These are phyloP conservation scores for Pelusios castaneus DNA, from an alignment of 2,113 vertebrate species.

Conservation along the genomic window DNA sequence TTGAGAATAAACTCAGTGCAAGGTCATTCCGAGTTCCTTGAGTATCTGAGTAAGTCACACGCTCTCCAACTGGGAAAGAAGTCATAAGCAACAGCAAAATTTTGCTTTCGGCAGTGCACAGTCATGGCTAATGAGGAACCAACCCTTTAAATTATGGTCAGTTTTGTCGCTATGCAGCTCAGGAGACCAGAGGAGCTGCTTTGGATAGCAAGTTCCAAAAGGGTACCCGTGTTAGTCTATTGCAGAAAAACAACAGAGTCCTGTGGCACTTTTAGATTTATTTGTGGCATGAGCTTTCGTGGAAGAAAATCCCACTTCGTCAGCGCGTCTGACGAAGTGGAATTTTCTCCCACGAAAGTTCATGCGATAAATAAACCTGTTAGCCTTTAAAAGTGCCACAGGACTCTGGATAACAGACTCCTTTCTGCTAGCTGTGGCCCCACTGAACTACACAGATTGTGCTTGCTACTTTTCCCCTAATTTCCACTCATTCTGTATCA, in stretches of 20 bases:
- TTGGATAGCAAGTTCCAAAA: fast-evolving
- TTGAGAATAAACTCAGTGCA: fast-evolving
- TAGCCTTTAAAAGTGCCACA: no score
- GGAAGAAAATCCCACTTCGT: no score
- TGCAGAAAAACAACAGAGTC: no score
- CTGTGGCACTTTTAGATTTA: no score
- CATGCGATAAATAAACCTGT: no score
- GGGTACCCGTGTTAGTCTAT: no score
- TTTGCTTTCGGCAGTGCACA: no score
- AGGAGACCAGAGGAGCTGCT: background rate
- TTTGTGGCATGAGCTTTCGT: no score
- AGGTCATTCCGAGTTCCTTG: background rate
- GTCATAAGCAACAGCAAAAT: background rate
- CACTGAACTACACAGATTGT: background rate
- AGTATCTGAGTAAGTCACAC: background rate
- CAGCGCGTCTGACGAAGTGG: no score
- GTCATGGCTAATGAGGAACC: background rate
- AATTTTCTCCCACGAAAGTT: no score
- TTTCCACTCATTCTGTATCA: background rate
- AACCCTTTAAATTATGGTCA: background rate
- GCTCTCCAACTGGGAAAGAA: background rate
- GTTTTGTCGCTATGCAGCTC: background rate
- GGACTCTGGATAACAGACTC: no score
- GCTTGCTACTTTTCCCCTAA: background rate
- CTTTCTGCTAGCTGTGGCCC: background rate